Evolutionary conservation across 2,113 vertebrate genomes (phyloP).

Genomic region (Pardalotus punctatus): DNA sequence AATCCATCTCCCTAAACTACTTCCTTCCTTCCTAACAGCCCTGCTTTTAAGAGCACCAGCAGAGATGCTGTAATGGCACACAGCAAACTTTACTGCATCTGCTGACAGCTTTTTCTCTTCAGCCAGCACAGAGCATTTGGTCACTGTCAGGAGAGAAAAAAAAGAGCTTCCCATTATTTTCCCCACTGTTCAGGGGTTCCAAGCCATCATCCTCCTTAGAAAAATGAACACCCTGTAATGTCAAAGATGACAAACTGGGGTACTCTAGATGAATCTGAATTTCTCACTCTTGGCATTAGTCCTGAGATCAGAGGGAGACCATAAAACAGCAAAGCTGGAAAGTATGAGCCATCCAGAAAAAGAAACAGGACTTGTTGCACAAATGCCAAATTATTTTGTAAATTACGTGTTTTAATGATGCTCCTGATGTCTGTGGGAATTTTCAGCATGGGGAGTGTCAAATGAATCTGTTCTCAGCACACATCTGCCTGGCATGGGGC

Average conservation of each 20-base stretch:
- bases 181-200: neutral
- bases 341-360: neutral
- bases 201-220: neutral
- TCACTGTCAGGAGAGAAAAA: neutral
- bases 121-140: neutral
- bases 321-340: neutral
- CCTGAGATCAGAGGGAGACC: neutral
- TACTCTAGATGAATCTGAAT: neutral
- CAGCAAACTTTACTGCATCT: neutral
- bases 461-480: neutral
- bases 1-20: slow-evolving; percentile 37
- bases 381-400: neutral
- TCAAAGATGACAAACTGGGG: neutral
- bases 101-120: slow-evolving; percentile 1
- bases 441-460: neutral
- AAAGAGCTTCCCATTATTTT: neutral
- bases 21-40: neutral
- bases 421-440: neutral
- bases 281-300: neutral
- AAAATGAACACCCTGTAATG: neutral
- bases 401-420: neutral
- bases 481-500: neutral
- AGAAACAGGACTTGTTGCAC: neutral
- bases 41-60: slow-evolving; percentile 24
- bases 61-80: slow-evolving; percentile 13